Evolutionary conservation across 2,113 vertebrate species (phyloP), one percentile per base, ranked within the genome.

Genomic region (Clarias magur): DNA sequence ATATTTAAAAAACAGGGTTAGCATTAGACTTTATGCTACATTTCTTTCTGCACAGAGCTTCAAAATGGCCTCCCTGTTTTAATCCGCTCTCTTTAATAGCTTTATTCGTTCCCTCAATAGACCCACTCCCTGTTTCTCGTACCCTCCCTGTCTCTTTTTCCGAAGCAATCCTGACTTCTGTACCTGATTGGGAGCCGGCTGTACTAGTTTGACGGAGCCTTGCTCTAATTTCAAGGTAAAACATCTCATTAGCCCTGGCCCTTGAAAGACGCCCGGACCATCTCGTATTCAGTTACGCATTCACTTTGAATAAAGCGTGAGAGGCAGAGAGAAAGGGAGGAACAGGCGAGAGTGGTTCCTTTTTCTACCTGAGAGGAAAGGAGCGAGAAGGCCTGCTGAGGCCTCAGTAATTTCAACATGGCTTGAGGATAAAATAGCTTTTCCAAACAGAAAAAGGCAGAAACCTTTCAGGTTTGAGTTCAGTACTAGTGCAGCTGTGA

Each of bases 271-370:
- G 93, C 90, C 91, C 89, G 92, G 92, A 93, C 92, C 91, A 94
- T 94, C 93, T 94, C 85, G 91, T 94, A 95, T 95, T 94, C 94
- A 95, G 93, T 95, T 94, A 93, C 91, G 92, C 92, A 95, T 95
- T 96, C 94, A 92, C 93, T 95, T 95, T 96, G 94, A 95, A 94
- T 94, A 91, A 92, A 91, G 93, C 87, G 89, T 85, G 90, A 75
- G 88, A 93, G 90, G 93, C 90, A 92, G 90, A 91, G 85, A 87
- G 85, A 89, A 90, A 87, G 85, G 85, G 87, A 88, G 89, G 91
- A 87, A 62, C 86, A 89, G 87, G 84, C 86, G 83, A 54, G 91
- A 70, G 86, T 82, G 56, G 79, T 86, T 89, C 88, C 76, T 83
- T 86, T 80, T 86, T 70, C 72, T 83, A 89, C 85, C 88, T 89